A percentile compares a stretch with the other conserved stretches of the same genome.
phyloP scores from a whole-genome alignment of 2,113 vertebrate genomes.

The Epinephelus cyanopodus region DNA sequence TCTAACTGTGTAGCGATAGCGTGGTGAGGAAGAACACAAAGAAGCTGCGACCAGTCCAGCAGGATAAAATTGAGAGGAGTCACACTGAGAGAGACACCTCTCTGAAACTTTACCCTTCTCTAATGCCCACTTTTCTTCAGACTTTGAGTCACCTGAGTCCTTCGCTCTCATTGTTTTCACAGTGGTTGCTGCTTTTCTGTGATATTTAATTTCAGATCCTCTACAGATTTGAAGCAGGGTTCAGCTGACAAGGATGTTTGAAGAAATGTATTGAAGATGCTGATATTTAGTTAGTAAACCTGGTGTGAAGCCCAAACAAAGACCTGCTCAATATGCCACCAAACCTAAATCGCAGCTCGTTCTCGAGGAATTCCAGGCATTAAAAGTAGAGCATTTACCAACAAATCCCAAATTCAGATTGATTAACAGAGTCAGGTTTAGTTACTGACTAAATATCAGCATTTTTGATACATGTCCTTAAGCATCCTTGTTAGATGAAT shows the following conservation, averaged over 20 bases:
- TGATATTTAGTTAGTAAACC: too few species aligned
- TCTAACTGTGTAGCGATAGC: neutral
- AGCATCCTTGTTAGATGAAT: too few species aligned
- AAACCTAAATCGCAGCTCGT: too few species aligned
- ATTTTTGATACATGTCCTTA: too few species aligned
- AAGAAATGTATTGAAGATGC: neutral
- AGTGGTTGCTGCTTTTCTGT: neutral
- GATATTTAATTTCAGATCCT: neutral
- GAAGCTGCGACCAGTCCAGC: conserved; percentile 4
- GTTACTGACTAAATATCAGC: too few species aligned
- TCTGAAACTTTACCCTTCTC: conserved; percentile 14
- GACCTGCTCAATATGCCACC: too few species aligned
- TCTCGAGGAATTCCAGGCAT: too few species aligned
- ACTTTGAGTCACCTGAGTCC: neutral
- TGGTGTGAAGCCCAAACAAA: too few species aligned
- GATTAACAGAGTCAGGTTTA: too few species aligned
- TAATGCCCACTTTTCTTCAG: conserved; percentile 1
- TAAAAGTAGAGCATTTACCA: too few species aligned
- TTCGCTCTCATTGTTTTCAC: neutral
- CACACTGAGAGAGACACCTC: conserved; percentile 8
- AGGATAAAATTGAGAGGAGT: conserved; percentile 27
- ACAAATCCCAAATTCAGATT: too few species aligned
- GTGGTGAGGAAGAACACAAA: neutral
- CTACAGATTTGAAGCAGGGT: neutral
- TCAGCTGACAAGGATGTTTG: neutral